These are phyloP conservation scores for Cryptocephalus primarius DNA, from an alignment of 2,888 invertebrate genomes.

Conservation along the genomic window DNA sequence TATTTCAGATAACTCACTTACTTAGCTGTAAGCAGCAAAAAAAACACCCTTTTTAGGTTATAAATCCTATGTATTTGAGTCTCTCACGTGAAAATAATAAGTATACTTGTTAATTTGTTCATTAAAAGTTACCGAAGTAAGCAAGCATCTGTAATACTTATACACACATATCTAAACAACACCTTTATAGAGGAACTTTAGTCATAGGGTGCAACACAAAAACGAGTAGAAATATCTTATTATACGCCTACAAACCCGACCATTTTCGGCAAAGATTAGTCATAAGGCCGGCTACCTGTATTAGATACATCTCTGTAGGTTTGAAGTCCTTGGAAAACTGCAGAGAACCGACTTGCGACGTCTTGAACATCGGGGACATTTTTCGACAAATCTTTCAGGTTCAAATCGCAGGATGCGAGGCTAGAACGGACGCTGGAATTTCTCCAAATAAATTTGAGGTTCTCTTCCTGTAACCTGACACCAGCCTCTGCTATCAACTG, in stretches of 20 bases:
- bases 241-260: too few relatives aligned
- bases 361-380: conserved; percentile 25
- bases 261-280: too few relatives aligned
- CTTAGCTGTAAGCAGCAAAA: too few relatives aligned
- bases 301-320: conserved; percentile 39
- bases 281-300: conserved; percentile 15
- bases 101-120: background rate
- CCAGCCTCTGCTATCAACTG: conserved; percentile 58
- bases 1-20: too few relatives aligned
- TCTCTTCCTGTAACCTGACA: conserved; percentile 51
- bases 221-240: too few relatives aligned
- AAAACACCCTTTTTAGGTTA: too few relatives aligned
- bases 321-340: conserved; percentile 60
- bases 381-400: conserved; percentile 4
- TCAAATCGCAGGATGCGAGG: conserved; percentile 17
- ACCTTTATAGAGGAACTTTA: too few relatives aligned
- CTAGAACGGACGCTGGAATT: conserved; percentile 57
- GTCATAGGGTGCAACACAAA: too few relatives aligned
- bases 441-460: conserved; percentile 49
- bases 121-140: background rate
- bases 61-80: too few relatives aligned
- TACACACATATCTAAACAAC: conserved; percentile 7
- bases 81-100: too few relatives aligned
- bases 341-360: conserved; percentile 50
- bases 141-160: background rate